A percentile compares a stretch with the other conserved stretches of the same genome.
Conservation (phyloP, 2,888 invertebrate genomes). For the Drepanosiphum platanoidis region DNA sequence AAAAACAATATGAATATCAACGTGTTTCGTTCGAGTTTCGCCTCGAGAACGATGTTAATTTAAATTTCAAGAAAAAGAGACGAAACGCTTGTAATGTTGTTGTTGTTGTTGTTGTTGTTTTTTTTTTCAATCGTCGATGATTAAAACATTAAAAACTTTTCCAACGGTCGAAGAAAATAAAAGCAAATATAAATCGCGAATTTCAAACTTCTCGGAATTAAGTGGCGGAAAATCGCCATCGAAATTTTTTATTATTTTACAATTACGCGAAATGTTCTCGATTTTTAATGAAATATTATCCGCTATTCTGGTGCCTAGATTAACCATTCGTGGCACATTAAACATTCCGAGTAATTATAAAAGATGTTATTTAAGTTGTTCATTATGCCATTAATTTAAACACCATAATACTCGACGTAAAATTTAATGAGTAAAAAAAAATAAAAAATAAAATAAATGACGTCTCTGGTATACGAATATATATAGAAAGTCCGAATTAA, state of each 20-base stretch:
- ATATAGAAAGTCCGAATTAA: background rate
- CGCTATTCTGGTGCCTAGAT: background rate
- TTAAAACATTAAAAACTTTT: background rate
- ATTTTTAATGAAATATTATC: background rate
- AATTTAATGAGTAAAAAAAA: background rate
- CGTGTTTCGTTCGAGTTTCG: too few relatives aligned
- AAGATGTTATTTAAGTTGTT: background rate
- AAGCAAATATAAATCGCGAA: background rate
- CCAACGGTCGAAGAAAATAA: background rate
- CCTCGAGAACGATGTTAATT: too few relatives aligned
- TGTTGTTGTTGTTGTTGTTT: too few relatives aligned
- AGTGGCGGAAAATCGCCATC: background rate
- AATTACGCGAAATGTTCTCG: background rate
- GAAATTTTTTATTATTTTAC: background rate
- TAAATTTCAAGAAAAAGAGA: too few relatives aligned
- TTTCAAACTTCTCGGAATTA: background rate
- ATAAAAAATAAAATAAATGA: background rate
- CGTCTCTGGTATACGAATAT: background rate
- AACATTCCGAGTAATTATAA: background rate
- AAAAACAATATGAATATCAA: too few relatives aligned
- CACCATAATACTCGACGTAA: background rate
- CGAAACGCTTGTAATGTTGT: too few relatives aligned
- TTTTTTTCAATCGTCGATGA: background rate
- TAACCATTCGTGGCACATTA: background rate
- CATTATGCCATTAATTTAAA: background rate